Base-by-base conservation (phyloP, 2,797 vertebrate species). In the Mionectes olivaceus region DNA sequence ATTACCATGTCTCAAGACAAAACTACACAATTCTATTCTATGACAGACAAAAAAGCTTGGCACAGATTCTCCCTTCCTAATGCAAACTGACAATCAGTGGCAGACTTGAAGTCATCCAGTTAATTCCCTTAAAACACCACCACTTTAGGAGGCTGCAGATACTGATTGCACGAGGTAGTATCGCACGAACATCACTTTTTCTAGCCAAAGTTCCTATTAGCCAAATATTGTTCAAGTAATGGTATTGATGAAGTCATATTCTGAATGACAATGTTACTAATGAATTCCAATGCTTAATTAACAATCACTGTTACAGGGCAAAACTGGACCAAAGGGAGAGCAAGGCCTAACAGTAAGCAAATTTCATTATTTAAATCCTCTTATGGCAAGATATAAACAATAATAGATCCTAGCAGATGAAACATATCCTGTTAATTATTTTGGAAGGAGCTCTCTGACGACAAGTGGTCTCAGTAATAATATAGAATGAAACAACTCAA, bases 291-390 rank as follows among this genome's bases (percentile, higher is more conserved):
- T 61, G 25, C 50, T 91, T 93, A 91, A 92, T 83, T 53, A 83
- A 80, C 44, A 25, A 83, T 94, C 76, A 37, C 65, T 91, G 71
- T 96, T 96, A 87, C 95, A 99, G 99, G 98, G 99, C 73, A 98
- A 91, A 96, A 89, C 96, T 52, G 99, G 99, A 97, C 24, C 74
- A 56, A 99, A 99, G 75, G 99, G 99, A 94, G 98, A 99, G 35
- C 95, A 97, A 95, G 99, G 99, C 43, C 98, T 99, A 89, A 99
- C 99, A 50, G 99, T 99, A 97, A 98, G 98, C 97, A 79, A 95
- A 89, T 69, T 93, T 46, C 32, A 41, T 90, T 94, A 76, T 80
- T 93, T 76, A 69, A 92, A 75, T 57, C 43, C 18, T 35, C 41
- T 44, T 71, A 78, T 0, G 3, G 18, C 27, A 89, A 71, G 7